Evolutionary conservation across 2,113 vertebrate species (phyloP), one percentile per base, ranked within the genome.

Genomic region (Anoura caudifer): DNA sequence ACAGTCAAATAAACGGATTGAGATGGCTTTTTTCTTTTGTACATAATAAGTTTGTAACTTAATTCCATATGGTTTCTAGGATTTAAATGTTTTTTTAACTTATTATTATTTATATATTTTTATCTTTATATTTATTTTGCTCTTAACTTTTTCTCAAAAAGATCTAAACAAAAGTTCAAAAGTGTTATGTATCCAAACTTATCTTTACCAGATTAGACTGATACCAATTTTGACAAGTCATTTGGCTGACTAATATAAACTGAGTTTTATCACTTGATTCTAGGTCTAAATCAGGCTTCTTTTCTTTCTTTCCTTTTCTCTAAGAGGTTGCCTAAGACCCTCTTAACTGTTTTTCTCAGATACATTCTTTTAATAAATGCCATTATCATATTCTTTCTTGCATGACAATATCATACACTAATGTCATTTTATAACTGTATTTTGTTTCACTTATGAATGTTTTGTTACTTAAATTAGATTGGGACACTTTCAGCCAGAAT

Each of bases 391-490:
- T 90, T 73, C 45, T 72, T 94, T 86, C 80, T 67, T 97, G 5
- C 28, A 65, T 61, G 31, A 54, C 26, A 52, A 80, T 85, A 28
- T 50, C 36, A 81, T 91, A 80, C 85, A 89, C 59, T 81, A 56
- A 73, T 63, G 8, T 81, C 50, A 87, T 92, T 45, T 95, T 89
- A 24, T 79, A 94, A 93, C 31, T 54, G 22, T 76, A 26, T 50
- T 95, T 92, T 65, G 26, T 92, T 90, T 75, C 33, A 93, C 24
- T 95, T 96, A 85, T 14, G 43, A 73, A 90, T 59, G 13, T 89
- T 93, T 79, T 90, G 16, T 87, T 92, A 56, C 54, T 77, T 90
- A 45, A 95, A n/a, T 67, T 85, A 91, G 7, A 93, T 9, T 90
- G 38, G 87, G 54, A 95, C 10, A 59, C 7, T 75, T 92, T 92